phyloP scores from a whole-genome alignment of 2,797 vertebrate genomes.

The Eleutherodactylus coqui region DNA sequence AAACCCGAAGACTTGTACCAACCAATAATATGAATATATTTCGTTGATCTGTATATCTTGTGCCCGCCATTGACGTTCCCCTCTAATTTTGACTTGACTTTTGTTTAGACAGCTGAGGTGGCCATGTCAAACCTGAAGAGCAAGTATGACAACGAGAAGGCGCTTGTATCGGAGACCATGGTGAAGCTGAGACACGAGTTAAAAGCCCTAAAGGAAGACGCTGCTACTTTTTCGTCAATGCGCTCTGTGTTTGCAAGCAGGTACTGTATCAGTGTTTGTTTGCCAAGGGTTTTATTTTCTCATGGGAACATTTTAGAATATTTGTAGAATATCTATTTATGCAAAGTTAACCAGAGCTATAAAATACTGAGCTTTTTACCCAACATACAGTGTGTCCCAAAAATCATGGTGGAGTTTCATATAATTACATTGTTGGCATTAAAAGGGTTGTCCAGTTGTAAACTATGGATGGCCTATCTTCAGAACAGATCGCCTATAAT shows the following conservation, averaged over 20 bases:
- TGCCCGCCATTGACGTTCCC: too few relatives aligned
- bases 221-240: conserved; percentile 86
- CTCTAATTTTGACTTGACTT: conserved; percentile 43
- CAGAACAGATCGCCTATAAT: too few relatives aligned
- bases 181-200: conserved; percentile 86
- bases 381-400: too few relatives aligned
- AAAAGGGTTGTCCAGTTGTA: too few relatives aligned
- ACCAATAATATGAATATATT: background rate
- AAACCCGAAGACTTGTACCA: background rate
- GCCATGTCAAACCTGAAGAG: conserved; percentile 86
- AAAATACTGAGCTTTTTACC: too few relatives aligned
- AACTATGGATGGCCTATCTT: too few relatives aligned
- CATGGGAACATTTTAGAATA: too few relatives aligned
- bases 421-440: too few relatives aligned
- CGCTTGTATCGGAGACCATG: conserved; percentile 85
- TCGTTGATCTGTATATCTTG: background rate
- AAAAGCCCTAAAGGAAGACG: conserved; percentile 86
- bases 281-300: too few relatives aligned
- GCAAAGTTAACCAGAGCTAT: too few relatives aligned
- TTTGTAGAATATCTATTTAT: too few relatives aligned
- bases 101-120: conserved; percentile 82
- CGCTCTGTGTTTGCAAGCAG: conserved; percentile 87
- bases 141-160: conserved; percentile 87
- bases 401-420: too few relatives aligned
- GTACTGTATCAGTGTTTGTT: conserved; percentile 67